Evolutionary conservation across 2,113 vertebrate species (phyloP), one percentile per base, ranked within the genome.

Genomic region (Trematocara macrostoma): DNA sequence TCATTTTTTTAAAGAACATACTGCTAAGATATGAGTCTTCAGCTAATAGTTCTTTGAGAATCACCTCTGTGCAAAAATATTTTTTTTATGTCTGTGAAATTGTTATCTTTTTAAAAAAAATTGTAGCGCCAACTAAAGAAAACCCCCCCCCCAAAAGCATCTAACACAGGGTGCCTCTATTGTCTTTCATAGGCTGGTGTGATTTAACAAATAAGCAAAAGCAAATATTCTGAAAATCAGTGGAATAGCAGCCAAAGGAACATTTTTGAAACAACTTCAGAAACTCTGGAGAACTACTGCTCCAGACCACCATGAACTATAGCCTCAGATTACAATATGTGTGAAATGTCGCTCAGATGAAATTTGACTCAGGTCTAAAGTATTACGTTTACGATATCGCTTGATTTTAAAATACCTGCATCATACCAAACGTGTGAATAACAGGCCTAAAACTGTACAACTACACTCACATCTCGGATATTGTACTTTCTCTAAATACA

Each of bases 61-160:
- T 69, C n/a, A 42, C 12, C 38, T 69, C 11, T 20, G 11, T 69
- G 35, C 35, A 69, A 69, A 69, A 69, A 14, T 69, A 2, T 1
- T 29, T 56, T 20, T 26, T 6, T 67, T 6, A 23, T 69, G n/a
- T 69, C 64, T 42, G 11, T 64, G 7, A 69, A 42, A 69, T 23
- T 69, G 35, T 67, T 42, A 42, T 69, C 38, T 23, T 69, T 56
- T 0, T 0, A 1, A 16, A 26, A 8, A 2, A 1, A 56, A 0
- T 0, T 31, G 20, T 45, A 69, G 8, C 1, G 5, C n/a, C n/a
- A 45, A 69, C 64, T 45, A 71, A 71, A 42, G 20, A 5, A 29
- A 6, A 5, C 5, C 29, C 29, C 1, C 3, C 16, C 26, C 1
- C 3, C 16, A 38, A 64, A 64, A 38, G 34, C 10, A 64, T 64